These are phyloP conservation scores for Brachyrhaphis roseni DNA, from an alignment of 2,797 vertebrate species.

Conservation along the genomic window DNA sequence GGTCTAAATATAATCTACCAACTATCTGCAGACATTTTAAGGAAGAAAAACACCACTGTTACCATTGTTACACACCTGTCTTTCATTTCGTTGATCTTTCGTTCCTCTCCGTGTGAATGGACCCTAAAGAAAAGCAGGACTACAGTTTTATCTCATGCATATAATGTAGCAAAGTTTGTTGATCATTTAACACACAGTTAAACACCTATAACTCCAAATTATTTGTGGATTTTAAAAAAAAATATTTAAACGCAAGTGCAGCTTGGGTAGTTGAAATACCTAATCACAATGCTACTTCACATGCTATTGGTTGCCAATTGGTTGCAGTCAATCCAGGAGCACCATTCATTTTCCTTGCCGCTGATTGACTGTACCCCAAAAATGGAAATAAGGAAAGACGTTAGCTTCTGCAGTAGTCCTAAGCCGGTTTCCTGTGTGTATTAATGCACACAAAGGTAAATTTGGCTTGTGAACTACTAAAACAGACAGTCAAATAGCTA, in stretches of 20 bases:
- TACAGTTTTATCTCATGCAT: background rate
- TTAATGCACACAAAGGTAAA: background rate
- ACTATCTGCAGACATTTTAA: background rate
- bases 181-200: background rate
- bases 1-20: background rate
- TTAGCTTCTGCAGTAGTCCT: background rate
- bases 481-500: background rate
- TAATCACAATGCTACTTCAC: background rate
- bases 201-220: background rate
- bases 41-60: background rate
- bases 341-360: background rate
- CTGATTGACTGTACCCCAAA: background rate
- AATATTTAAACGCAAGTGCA: background rate
- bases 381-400: background rate
- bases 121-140: slow-evolving; percentile 78
- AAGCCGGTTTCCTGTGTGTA: background rate
- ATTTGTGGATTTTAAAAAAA: background rate
- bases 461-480: background rate
- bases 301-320: background rate
- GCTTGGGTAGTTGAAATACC: background rate
- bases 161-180: background rate
- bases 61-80: slow-evolving; percentile 84
- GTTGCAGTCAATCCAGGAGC: background rate
- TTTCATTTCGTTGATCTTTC: slow-evolving; percentile 88
- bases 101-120: slow-evolving; percentile 86